Evolutionary conservation across 2,797 vertebrate genomes (phyloP).

Genomic region (Alcedo atthis): DNA sequence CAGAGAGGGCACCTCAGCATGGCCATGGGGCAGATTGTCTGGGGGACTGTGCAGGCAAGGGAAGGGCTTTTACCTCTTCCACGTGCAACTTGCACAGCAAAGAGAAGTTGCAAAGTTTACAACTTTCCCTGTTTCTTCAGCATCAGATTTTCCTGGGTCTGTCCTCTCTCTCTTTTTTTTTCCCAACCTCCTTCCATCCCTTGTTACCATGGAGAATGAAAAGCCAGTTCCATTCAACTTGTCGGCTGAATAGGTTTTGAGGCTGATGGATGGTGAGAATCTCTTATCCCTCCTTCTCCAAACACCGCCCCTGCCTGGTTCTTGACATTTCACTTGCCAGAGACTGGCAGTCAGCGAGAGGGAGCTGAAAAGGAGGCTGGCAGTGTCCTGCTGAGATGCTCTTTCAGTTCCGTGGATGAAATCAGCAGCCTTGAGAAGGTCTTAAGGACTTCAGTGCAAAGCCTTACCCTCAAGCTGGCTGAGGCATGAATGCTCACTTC

Average conservation of each 20-base stretch:
- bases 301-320: slow-evolving; percentile 70
- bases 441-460: slow-evolving; percentile 42
- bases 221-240: slow-evolving; percentile 71
- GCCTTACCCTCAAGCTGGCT: slow-evolving; percentile 40
- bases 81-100: background rate
- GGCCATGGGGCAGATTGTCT: background rate
- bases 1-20: background rate
- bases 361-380: slow-evolving; percentile 73
- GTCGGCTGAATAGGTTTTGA: slow-evolving; percentile 75
- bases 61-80: background rate
- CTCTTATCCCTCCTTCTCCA: slow-evolving; percentile 72
- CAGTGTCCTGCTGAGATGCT: slow-evolving; percentile 72
- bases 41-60: background rate
- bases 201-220: slow-evolving; percentile 77
- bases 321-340: slow-evolving; percentile 74
- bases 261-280: slow-evolving; percentile 81
- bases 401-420: slow-evolving; percentile 66
- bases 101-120: slow-evolving; percentile 31
- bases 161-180: background rate
- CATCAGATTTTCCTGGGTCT: slow-evolving; percentile 1
- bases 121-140: slow-evolving; percentile 10
- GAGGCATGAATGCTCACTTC: slow-evolving; percentile 62
- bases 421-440: slow-evolving; percentile 65
- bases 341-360: slow-evolving; percentile 59
- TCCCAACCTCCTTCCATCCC: slow-evolving; percentile 57